phyloP scores from a whole-genome alignment of 2,113 vertebrate species.

The Aptenodytes forsteri region DNA sequence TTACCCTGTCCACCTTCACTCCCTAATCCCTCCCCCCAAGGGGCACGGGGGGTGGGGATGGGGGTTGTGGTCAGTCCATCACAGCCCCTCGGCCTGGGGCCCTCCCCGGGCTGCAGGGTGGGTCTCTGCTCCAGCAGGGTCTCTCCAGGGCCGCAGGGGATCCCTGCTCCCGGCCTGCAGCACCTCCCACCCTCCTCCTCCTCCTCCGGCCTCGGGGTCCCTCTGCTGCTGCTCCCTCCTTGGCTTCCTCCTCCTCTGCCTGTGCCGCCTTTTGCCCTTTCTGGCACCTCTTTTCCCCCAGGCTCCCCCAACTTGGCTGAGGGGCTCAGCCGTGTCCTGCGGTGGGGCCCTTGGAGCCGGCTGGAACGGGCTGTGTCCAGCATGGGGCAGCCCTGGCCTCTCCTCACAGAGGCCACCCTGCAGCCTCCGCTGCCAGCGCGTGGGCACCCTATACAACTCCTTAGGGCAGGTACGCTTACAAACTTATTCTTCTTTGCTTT shows the following conservation, averaged over 20 bases:
- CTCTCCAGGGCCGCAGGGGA: background rate
- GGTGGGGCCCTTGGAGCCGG: background rate
- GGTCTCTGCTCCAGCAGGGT: background rate
- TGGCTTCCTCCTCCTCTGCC: background rate
- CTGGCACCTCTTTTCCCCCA: too few relatives aligned
- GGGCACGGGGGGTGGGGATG: background rate
- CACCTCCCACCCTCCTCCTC: background rate
- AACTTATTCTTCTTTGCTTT: background rate
- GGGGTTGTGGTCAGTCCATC: background rate
- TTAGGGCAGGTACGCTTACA: background rate
- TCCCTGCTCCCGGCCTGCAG: background rate
- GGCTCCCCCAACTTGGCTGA: too few relatives aligned
- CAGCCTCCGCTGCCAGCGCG: accelerated
- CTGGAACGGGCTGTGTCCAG: accelerated
- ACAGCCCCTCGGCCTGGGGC: too few relatives aligned
- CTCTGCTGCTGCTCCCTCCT: background rate
- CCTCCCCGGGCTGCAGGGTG: too few relatives aligned
- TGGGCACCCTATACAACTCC: too few relatives aligned
- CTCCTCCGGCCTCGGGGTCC: background rate
- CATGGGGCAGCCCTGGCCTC: background rate
- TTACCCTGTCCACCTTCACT: too few relatives aligned
- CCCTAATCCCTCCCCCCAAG: too few relatives aligned
- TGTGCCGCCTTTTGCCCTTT: background rate
- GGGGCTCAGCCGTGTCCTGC: background rate
- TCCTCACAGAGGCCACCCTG: accelerated